Evolutionary conservation across 1,140 invertebrate genomes (phyloP).

Genomic region (Bombyx mori): DNA sequence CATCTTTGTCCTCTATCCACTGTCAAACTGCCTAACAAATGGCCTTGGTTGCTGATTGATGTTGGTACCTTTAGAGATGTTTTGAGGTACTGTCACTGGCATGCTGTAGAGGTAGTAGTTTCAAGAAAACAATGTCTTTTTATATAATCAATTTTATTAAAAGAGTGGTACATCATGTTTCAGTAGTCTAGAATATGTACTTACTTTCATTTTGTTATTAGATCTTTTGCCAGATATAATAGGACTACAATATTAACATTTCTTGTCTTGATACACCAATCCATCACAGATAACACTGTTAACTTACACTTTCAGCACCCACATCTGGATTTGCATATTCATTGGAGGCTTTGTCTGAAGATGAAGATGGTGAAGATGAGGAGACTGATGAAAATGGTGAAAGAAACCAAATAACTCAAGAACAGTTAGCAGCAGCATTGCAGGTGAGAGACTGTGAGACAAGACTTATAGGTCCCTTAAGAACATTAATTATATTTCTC

Average conservation of each 20-base stretch:
- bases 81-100: too few species aligned
- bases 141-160: too few species aligned
- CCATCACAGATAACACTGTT: neutral
- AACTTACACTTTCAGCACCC: slow-evolving; percentile 28
- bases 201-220: too few species aligned
- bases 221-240: too few species aligned
- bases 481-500: neutral
- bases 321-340: slow-evolving; percentile 63
- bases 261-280: neutral
- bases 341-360: slow-evolving; percentile 54
- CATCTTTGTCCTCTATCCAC: too few species aligned
- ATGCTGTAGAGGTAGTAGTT: too few species aligned
- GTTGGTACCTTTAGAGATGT: too few species aligned
- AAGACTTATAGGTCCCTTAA: neutral
- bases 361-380: slow-evolving; percentile 58
- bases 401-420: slow-evolving; percentile 50
- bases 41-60: too few species aligned
- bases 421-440: slow-evolving; percentile 49
- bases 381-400: slow-evolving; percentile 41
- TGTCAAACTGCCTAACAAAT: too few species aligned
- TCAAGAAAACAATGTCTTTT: too few species aligned
- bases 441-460: slow-evolving; percentile 25
- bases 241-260: neutral
- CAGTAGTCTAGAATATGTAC: too few species aligned
- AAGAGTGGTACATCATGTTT: too few species aligned